Percentiles rank a stretch among this genome's conserved stretches.
phyloP scores from a whole-genome alignment of 2,797 vertebrate species.

The Xenentodon cancila region DNA sequence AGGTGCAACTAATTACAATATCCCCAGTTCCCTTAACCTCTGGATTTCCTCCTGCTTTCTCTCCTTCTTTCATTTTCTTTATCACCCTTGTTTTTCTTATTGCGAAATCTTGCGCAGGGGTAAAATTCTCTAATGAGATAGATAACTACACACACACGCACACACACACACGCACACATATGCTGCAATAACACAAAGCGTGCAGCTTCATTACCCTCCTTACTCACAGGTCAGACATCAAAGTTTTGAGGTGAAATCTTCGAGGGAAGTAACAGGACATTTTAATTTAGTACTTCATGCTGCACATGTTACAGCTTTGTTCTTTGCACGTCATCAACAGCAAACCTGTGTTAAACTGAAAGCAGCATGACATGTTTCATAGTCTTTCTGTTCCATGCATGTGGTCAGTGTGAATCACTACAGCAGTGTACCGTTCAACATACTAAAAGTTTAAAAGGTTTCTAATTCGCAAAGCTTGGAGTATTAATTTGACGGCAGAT shows the following conservation, averaged over 20 bases:
- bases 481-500: constrained; percentile 41
- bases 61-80: constrained; percentile 59
- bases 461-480: constrained; percentile 21
- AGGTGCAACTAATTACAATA: constrained; percentile 88
- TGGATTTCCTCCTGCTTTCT: constrained; percentile 70
- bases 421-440: constrained; percentile 20
- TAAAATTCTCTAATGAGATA: constrained; percentile 61
- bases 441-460: constrained; percentile 41
- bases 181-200: constrained; percentile 44
- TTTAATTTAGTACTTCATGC: constrained; percentile 54
- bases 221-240: constrained; percentile 70
- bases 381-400: constrained; percentile 14
- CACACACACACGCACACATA: constrained; percentile 38
- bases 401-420: constrained; percentile 13
- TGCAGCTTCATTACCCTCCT: constrained; percentile 39
- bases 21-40: constrained; percentile 71
- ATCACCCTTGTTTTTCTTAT: constrained; percentile 61
- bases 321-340: constrained; percentile 50
- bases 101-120: constrained; percentile 55
- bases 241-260: constrained; percentile 66
- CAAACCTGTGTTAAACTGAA: constrained; percentile 33
- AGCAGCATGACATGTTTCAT: constrained; percentile 28
- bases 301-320: constrained; percentile 59
- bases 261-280: constrained; percentile 49
- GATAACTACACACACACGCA: constrained; percentile 1